These are phyloP conservation scores for Eumerus sabulonum DNA, from an alignment of 2,888 invertebrate genomes.

Conservation along the genomic window DNA sequence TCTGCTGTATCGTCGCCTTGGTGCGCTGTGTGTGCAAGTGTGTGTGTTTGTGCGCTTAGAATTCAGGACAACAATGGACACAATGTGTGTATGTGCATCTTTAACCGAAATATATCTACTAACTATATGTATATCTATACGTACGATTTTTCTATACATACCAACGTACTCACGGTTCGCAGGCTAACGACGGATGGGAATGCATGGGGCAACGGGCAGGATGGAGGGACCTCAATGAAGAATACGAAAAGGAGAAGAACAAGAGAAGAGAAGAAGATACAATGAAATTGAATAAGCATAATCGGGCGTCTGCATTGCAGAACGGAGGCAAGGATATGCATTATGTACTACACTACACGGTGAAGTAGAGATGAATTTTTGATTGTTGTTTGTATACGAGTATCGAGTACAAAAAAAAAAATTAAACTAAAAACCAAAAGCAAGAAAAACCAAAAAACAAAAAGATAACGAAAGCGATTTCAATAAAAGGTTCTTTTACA, in stretches of 20 bases:
- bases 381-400: slow-evolving; percentile 68
- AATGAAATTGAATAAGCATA: slow-evolving; percentile 68
- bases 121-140: slow-evolving; percentile 14
- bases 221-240: slow-evolving; percentile 7
- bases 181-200: slow-evolving; percentile 40
- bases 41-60: slow-evolving; percentile 46
- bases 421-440: slow-evolving; percentile 21
- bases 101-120: slow-evolving; percentile 29
- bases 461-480: slow-evolving; percentile 54
- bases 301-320: slow-evolving; percentile 65
- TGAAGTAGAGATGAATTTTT: slow-evolving; percentile 63
- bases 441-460: slow-evolving; percentile 22
- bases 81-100: slow-evolving; percentile 53
- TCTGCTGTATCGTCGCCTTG: slow-evolving; percentile 9
- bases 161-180: not conserved
- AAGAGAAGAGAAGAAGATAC: slow-evolving; percentile 40
- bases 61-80: slow-evolving; percentile 67
- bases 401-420: too few species aligned
- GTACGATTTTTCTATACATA: not conserved
- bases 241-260: slow-evolving; percentile 17
- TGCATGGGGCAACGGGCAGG: slow-evolving; percentile 34
- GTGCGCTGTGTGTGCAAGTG: not conserved
- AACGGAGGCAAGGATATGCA: slow-evolving; percentile 68
- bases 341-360: too few species aligned
- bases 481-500: slow-evolving; percentile 67